These are phyloP conservation scores for Serrognathus titanus DNA, from an alignment of 2,888 invertebrate genomes.

Conservation along the genomic window DNA sequence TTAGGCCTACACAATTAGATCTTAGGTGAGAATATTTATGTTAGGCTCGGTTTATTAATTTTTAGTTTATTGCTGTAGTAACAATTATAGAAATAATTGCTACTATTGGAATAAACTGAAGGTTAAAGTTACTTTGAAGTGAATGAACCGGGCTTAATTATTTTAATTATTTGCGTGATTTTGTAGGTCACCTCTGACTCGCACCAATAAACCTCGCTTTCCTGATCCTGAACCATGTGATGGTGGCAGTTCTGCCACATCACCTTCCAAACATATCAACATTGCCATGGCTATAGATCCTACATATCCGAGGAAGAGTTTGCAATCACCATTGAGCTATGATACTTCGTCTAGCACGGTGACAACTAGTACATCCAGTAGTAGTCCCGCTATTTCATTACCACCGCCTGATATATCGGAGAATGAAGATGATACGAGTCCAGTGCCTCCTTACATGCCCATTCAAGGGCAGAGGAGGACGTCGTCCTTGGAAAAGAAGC, in stretches of 20 bases:
- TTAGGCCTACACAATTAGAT: slow-evolving; percentile 46
- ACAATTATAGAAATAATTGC: no score
- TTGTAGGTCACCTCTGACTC: slow-evolving; percentile 34
- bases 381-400: slow-evolving; percentile 40
- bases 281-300: slow-evolving; percentile 68
- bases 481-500: slow-evolving; percentile 53
- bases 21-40: slow-evolving; percentile 35
- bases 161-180: neutral
- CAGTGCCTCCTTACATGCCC: slow-evolving; percentile 71
- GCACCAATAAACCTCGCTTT: slow-evolving; percentile 40
- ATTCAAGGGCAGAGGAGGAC: slow-evolving; percentile 70
- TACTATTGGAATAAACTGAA: no score
- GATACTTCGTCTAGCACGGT: slow-evolving; percentile 43
- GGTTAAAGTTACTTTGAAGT: no score
- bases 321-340: slow-evolving; percentile 40
- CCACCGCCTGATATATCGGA: slow-evolving; percentile 36
- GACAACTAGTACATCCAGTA: slow-evolving; percentile 38
- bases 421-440: slow-evolving; percentile 51
- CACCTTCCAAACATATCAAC: slow-evolving; percentile 50
- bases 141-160: no score
- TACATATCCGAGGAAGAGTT: slow-evolving; percentile 52
- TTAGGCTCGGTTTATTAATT: no score
- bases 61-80: no score
- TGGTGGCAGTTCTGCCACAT: slow-evolving; percentile 26
- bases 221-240: slow-evolving; percentile 40